Percentiles rank a stretch among this genome's conserved stretches.
Conservation (phyloP, 2,888 invertebrate genomes). For the Ophion costatus region DNA sequence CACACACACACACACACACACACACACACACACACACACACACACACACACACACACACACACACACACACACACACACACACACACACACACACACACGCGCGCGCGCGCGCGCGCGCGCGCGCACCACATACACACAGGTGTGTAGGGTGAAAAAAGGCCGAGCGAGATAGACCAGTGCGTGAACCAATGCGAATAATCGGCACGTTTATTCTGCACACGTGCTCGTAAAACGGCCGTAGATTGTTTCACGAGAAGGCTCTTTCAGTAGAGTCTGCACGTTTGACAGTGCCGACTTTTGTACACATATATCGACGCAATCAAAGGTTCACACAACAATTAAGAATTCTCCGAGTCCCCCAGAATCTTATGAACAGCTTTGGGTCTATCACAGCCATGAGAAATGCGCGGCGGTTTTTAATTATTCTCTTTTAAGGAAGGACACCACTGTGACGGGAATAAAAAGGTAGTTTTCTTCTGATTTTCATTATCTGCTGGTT, state of each 20-base stretch:
- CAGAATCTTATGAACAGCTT: no score
- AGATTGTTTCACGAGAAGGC: constrained; percentile 26
- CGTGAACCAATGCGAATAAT: constrained; percentile 41
- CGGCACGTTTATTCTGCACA: constrained; percentile 23
- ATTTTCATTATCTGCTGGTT: no score
- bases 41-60: background rate
- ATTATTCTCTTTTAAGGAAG: no score
- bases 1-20: background rate
- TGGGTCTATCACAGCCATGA: no score
- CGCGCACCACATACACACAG: no score
- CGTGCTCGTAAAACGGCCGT: constrained; percentile 12
- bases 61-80: background rate
- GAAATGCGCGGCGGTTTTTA: no score
- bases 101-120: no score
- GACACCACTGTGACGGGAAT: no score
- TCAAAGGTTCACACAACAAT: no score
- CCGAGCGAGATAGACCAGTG: constrained; percentile 15
- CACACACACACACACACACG: background rate
- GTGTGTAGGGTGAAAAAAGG: constrained; percentile 12
- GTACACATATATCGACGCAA: background rate
- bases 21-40: background rate
- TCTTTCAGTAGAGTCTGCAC: background rate
- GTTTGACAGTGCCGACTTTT: background rate
- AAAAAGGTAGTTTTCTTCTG: no score
- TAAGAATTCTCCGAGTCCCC: no score